phyloP scores from a whole-genome alignment of 2,113 vertebrate species.

The Eolophus roseicapilla region DNA sequence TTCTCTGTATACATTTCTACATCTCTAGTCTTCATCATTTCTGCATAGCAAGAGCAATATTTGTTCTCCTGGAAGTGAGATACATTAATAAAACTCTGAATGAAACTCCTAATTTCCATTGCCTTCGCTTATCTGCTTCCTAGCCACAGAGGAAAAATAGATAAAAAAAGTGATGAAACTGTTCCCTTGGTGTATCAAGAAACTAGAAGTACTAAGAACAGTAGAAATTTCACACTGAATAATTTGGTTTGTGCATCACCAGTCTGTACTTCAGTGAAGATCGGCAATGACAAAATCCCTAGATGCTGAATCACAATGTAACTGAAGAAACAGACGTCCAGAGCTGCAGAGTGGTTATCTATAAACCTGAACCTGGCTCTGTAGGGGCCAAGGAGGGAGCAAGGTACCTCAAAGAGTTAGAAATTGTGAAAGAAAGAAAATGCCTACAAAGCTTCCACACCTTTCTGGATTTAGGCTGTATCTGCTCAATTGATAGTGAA shows the following conservation, averaged over 20 bases:
- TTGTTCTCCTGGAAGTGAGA: background rate
- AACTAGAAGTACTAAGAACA: background rate
- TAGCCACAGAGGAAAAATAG: background rate
- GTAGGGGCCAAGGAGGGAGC: background rate
- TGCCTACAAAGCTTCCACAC: background rate
- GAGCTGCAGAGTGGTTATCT: background rate
- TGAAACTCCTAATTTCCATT: background rate
- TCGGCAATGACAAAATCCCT: background rate
- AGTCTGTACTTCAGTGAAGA: background rate
- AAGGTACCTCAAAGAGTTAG: background rate
- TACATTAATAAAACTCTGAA: background rate
- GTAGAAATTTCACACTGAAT: background rate
- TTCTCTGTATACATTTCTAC: background rate
- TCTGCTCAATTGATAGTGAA: background rate
- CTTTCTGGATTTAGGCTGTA: background rate
- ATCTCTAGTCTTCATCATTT: background rate
- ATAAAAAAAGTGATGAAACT: background rate
- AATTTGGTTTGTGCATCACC: background rate
- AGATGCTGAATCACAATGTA: background rate
- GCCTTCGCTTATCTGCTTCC: background rate
- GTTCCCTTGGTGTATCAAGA: background rate
- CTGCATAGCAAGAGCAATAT: background rate
- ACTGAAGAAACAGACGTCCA: background rate
- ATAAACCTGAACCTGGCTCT: background rate
- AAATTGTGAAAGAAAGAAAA: background rate